Evolutionary conservation across 2,797 vertebrate species (phyloP).

Genomic region (Salarias fasciatus): DNA sequence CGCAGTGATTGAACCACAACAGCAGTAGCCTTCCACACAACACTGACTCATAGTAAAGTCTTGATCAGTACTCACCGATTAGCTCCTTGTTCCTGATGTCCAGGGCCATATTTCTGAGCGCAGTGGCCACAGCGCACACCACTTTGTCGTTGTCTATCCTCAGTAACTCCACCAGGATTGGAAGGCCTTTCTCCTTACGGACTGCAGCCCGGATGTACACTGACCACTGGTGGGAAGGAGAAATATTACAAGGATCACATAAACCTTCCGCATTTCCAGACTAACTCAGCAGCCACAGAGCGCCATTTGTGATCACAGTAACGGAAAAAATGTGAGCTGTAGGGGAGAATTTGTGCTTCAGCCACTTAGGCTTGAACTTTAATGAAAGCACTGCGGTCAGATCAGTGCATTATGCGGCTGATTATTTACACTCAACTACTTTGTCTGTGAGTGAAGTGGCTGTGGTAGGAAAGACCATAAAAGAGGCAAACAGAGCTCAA

Average conservation of each 20-base stretch:
- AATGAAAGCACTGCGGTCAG: background rate
- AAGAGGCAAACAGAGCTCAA: conserved; percentile 8
- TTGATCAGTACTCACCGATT: conserved; percentile 88
- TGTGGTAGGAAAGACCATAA: background rate
- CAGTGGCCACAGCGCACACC: conserved; percentile 97
- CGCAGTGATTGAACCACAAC: too few species aligned
- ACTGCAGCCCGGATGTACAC: conserved; percentile 97
- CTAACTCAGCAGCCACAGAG: too few species aligned
- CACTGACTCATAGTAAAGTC: background rate
- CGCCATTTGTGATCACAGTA: too few species aligned
- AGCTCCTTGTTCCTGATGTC: conserved; percentile 99
- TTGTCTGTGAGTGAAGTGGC: conserved; percentile 5
- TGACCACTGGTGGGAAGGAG: conserved; percentile 86
- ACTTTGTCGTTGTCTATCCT: conserved; percentile 99
- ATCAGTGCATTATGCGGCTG: background rate
- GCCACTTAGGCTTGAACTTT: background rate
- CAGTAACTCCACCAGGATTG: conserved; percentile 96
- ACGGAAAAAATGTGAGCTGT: too few species aligned
- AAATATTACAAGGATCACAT: too few species aligned
- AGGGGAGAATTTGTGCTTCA: too few species aligned
- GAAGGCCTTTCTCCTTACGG: conserved; percentile 86
- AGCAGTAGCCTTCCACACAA: too few species aligned
- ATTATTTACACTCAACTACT: background rate
- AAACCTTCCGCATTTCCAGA: too few species aligned
- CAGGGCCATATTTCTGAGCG: conserved; percentile 97